Evolutionary conservation across 2,113 vertebrate species (phyloP), one percentile per base, ranked within the genome.

Genomic region (Caracal caracal): DNA sequence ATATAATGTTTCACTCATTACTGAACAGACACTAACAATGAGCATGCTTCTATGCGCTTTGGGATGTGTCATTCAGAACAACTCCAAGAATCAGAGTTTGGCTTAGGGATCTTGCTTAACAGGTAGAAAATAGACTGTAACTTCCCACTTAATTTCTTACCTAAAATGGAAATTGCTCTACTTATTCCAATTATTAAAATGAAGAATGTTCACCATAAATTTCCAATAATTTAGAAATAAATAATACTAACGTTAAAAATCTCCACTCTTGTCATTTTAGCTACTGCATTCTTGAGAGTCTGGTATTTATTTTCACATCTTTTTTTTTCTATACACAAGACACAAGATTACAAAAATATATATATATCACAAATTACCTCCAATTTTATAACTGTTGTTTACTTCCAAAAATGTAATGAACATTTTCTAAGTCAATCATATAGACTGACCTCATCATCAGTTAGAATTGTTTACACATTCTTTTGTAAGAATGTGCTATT

Each of bases 61-160:
- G 68, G 4, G 6, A 68, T 7, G 1, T 33, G n/a, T 59, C 71
- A 76, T n/a, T 81, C 13, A 51, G 33, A 94, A 86, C 10, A 70
- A 10, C 20, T 35, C 13, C 24, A 88, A 35, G 35, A n/a, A 56
- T 12, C 19, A 16, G 0, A 35, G 1, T 19, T 35, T 49, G 47
- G 40, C 5, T 56, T 73, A 22, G 53, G 16, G 16, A 84, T 56
- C 75, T 87, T 66, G 65, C 1, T 35, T 37, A 59, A 47, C 19
- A 6, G 0, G 16, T 4, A 43, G 30, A 30, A 59, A 40, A 24
- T 0, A 75, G 17, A 35, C 15, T 53, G 4, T 68, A 40, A 43
- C 5, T 24, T 49, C 76, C 28, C 47, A 61, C 35, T 56, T 6
- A 47, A 10, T 40, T 63, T 51, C 26, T 61, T 43, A 80, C 56